Evolutionary conservation across 2,888 invertebrate species (phyloP), one percentile per base, ranked within the genome.

Genomic region (Syrista parreyssii): DNA sequence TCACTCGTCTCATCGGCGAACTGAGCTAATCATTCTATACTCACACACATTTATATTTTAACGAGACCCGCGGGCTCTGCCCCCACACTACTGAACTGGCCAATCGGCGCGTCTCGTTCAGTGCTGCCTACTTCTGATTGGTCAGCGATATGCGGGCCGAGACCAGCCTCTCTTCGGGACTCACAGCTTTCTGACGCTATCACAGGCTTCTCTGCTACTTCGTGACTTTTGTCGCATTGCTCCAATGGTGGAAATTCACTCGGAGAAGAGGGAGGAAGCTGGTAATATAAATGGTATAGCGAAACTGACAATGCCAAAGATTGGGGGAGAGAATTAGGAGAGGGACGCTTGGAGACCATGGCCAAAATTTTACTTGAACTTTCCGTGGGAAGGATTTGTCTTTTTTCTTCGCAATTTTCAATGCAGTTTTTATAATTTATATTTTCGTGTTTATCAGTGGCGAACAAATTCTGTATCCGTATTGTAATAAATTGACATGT

Each of bases 41-140:
- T 88, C 89, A 90, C 89, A 90, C 89, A 90, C 83, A 87, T 88
- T 90, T 90, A 90, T 90, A 90, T 90, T 90, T 90, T 90, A 88
- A 87, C 86, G 85, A 86, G 85, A 80, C 78, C 79, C 83, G 82
- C 82, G 83, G 86, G 87, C 87, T 87, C 88, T 89, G 86, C 85
- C 74, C 74, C 90, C 89, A 88, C 87, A 86, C 83, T 78, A 76
- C 78, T 79, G 82, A 79, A 83, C 84, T 75, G 82, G 81, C 90
- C 90, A 90, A 90, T 90, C 86, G 83, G 81, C 76, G 81, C 83
- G 73, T 78, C 79, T 80, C 78, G 76, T 76, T 79, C 76, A 78
- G n/a, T 23, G 23, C 36, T 30, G 33, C 75, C 79, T 76, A 76
- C 78, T 55, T 23, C 55, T 23, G 80, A 82, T 78, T 82, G 83